These are phyloP conservation scores for Isotomurus palustris DNA, from an alignment of 2,888 invertebrate genomes.

Conservation along the genomic window DNA sequence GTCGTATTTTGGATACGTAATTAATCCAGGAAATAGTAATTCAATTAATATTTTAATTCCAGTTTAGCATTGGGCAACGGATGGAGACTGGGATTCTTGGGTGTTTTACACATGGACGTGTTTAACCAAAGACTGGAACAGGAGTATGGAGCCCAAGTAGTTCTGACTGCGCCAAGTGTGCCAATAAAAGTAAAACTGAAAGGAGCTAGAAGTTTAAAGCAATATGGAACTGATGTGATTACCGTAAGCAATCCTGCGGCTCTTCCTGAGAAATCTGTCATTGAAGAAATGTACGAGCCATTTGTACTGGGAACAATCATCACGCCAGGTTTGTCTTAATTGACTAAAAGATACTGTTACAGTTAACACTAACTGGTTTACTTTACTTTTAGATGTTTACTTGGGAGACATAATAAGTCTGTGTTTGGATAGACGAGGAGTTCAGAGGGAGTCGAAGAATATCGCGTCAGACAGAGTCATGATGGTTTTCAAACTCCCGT, in stretches of 20 bases:
- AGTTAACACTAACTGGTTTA: too few species aligned
- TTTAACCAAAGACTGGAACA: constrained; percentile 80
- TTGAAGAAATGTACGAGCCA: constrained; percentile 77
- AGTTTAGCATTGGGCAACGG: constrained; percentile 84
- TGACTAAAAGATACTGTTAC: neutral
- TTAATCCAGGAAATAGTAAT: neutral
- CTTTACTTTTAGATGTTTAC: constrained; percentile 58
- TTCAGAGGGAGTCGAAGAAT: constrained; percentile 64
- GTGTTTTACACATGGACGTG: constrained; percentile 80
- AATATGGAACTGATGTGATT: constrained; percentile 59
- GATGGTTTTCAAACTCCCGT: constrained; percentile 75
- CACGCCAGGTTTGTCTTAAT: constrained; percentile 64
- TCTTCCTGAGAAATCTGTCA: constrained; percentile 63
- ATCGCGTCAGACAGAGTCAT: constrained; percentile 79
- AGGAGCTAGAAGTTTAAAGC: constrained; percentile 67
- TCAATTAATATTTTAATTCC: constrained; percentile 12
- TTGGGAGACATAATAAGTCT: constrained; percentile 66
- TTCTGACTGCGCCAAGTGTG: constrained; percentile 79
- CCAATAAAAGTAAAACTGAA: constrained; percentile 69
- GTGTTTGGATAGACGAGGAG: constrained; percentile 70
- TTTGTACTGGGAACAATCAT: constrained; percentile 84
- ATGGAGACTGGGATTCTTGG: constrained; percentile 82
- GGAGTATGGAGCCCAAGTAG: constrained; percentile 74
- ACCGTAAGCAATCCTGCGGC: constrained; percentile 70
- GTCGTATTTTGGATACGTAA: neutral